phyloP scores from a whole-genome alignment of 2,113 vertebrate genomes.

The Perca schrenkii region DNA sequence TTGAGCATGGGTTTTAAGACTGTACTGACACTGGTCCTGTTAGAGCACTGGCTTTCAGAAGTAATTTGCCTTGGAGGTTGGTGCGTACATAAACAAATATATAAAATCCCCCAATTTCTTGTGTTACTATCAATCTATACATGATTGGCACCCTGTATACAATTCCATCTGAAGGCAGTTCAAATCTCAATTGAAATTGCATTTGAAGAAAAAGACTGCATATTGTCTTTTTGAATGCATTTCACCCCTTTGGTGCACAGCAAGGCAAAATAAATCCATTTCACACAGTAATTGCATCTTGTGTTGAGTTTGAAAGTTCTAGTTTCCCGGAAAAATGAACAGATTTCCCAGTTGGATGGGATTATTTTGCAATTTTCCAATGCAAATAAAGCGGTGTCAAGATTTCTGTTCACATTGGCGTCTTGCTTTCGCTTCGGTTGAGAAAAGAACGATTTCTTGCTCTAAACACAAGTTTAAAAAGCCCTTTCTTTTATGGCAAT shows the following conservation, averaged over 20 bases:
- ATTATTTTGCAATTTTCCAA: neutral
- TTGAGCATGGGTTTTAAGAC: neutral
- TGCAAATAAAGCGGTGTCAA: neutral
- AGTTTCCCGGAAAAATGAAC: neutral
- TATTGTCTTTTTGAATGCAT: neutral
- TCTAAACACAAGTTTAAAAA: neutral
- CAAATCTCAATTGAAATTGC: slow-evolving; percentile 1
- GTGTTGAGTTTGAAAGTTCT: neutral
- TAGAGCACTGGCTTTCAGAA: neutral
- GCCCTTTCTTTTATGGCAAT: neutral
- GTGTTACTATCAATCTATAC: neutral
- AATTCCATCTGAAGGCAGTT: slow-evolving; percentile 11
- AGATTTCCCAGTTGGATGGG: neutral
- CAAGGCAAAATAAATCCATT: neutral
- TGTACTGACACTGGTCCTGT: neutral
- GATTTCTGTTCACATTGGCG: neutral
- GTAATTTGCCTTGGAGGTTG: too few relatives aligned
- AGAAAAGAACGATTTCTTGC: neutral
- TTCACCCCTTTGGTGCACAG: neutral
- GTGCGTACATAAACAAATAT: too few relatives aligned
- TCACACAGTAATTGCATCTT: neutral
- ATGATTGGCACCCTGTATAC: neutral
- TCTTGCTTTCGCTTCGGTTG: neutral
- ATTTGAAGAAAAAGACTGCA: neutral
- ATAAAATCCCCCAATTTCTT: neutral